phyloP scores from a whole-genome alignment of 2,797 vertebrate genomes.

The Microctenopoma stevenorrisi region DNA sequence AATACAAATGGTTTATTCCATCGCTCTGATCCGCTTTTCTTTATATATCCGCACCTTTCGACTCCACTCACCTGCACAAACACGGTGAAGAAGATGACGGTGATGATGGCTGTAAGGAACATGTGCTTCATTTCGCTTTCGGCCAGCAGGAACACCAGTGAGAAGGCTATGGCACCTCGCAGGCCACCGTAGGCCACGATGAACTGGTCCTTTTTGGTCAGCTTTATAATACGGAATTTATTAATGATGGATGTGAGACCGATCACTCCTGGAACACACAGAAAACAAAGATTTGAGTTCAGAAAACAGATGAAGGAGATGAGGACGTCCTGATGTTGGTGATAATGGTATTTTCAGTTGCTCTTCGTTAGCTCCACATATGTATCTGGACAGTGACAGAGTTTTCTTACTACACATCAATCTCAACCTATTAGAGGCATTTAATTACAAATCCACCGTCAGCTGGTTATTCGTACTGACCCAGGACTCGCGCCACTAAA shows the following conservation, averaged over 20 bases:
- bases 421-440: background rate
- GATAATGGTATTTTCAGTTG: no score
- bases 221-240: conserved; percentile 96
- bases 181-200: conserved; percentile 97
- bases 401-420: background rate
- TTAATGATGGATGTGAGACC: conserved; percentile 95
- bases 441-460: background rate
- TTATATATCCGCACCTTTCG: no score
- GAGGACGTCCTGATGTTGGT: no score
- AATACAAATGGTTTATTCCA: no score
- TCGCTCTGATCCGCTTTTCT: no score
- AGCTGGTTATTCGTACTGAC: conserved; percentile 73
- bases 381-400: no score
- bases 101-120: conserved; percentile 98
- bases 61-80: conserved; percentile 91
- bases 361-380: no score
- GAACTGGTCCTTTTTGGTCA: conserved; percentile 98
- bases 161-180: conserved; percentile 97
- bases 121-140: conserved; percentile 79
- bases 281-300: background rate
- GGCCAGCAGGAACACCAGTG: conserved; percentile 90
- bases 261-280: conserved; percentile 86
- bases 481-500: conserved; percentile 90
- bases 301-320: background rate
- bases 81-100: conserved; percentile 98